phyloP scores from a whole-genome alignment of 1,140 invertebrate genomes.

The Pseudomyrmex dendroicus region DNA sequence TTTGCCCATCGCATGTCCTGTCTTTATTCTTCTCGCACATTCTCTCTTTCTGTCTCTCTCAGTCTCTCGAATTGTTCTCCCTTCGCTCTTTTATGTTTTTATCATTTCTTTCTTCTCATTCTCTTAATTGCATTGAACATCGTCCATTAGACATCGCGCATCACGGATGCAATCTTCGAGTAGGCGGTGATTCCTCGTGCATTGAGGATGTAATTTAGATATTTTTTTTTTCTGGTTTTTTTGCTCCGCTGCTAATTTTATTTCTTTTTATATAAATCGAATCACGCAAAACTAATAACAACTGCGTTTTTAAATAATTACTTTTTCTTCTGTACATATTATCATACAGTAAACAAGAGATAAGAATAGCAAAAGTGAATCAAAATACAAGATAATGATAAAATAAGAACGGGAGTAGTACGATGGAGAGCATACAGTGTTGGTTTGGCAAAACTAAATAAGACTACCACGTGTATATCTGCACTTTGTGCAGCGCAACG shows the following conservation, averaged over 20 bases:
- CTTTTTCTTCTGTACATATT: conserved; percentile 6
- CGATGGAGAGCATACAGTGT: conserved; percentile 18
- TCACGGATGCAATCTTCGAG: conserved; percentile 59
- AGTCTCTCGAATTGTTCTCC: conserved; percentile 43
- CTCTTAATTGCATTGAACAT: conserved; percentile 43
- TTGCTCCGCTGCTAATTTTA: neutral
- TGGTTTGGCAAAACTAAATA: conserved; percentile 60
- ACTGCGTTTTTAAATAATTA: neutral
- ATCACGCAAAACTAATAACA: neutral
- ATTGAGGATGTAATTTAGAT: neutral
- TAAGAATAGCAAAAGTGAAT: neutral
- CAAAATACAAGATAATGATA: conserved; percentile 26
- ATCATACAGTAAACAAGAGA: too few species aligned
- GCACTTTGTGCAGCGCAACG: conserved; percentile 54
- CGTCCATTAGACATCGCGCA: conserved; percentile 64
- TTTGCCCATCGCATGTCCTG: conserved; percentile 33
- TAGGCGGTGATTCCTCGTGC: conserved; percentile 33
- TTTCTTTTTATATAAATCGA: conserved; percentile 13
- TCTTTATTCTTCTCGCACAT: conserved; percentile 42
- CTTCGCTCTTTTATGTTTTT: conserved; percentile 41
- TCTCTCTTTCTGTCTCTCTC: conserved; percentile 7
- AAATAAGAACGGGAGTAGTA: conserved; percentile 16
- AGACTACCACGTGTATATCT: conserved; percentile 71
- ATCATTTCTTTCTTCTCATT: conserved; percentile 47
- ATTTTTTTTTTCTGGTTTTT: conserved; percentile 7